Evolutionary conservation across 1,140 invertebrate genomes (phyloP).

Genomic region (Megathymus violae): DNA sequence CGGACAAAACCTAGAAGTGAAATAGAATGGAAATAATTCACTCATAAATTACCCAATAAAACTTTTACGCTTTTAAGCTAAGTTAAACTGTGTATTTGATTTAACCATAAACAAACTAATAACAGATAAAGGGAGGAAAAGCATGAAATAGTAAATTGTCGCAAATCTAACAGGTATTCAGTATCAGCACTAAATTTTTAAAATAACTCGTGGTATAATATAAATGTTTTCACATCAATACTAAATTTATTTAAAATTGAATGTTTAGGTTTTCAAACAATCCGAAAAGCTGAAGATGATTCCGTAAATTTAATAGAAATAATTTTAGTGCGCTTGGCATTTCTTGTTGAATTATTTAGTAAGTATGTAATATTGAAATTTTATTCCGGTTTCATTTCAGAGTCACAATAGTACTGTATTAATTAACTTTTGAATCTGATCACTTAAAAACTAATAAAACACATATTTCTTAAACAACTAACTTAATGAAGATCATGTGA

Average conservation of each 20-base stretch:
- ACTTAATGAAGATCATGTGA: no score
- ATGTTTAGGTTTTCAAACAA: not conserved
- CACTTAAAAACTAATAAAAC: constrained; percentile 9
- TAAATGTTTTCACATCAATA: constrained; percentile 1
- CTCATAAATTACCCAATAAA: no score
- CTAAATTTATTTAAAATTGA: constrained; percentile 18
- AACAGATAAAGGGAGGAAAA: no score
- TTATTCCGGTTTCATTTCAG: constrained; percentile 19
- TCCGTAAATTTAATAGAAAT: not conserved
- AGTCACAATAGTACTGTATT: constrained; percentile 14
- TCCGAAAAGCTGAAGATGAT: not conserved
- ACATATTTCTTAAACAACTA: no score
- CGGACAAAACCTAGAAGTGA: no score
- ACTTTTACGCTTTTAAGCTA: no score
- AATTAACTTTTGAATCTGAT: not conserved
- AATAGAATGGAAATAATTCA: no score
- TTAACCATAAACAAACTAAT: no score
- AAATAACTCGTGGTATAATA: constrained; percentile 17
- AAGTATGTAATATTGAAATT: constrained; percentile 1
- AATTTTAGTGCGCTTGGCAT: not conserved
- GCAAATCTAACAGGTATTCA: no score
- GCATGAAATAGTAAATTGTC: no score
- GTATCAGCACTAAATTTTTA: not conserved
- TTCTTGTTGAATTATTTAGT: not conserved
- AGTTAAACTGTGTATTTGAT: no score